phyloP scores from a whole-genome alignment of 2,113 vertebrate species.

The Pluvianellus socialis region DNA sequence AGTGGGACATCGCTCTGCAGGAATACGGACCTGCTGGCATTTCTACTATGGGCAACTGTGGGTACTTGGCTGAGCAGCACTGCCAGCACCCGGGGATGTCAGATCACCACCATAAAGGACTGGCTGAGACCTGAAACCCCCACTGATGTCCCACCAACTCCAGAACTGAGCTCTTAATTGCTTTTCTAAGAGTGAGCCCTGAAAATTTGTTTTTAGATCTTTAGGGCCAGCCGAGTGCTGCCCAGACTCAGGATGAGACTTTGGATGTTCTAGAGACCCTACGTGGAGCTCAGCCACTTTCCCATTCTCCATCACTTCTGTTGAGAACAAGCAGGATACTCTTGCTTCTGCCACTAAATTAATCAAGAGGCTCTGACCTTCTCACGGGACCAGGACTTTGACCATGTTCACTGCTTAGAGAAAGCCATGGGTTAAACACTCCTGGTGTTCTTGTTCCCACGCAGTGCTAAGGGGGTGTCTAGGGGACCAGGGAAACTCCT shows the following conservation, averaged over 20 bases:
- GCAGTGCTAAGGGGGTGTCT: fast-evolving
- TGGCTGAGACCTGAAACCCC: neutral
- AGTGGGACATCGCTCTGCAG: neutral
- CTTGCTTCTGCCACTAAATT: neutral
- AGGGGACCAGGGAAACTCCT: neutral
- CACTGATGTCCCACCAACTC: neutral
- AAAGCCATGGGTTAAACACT: neutral
- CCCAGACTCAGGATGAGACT: neutral
- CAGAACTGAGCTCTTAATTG: neutral
- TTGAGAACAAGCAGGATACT: neutral
- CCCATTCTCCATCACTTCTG: neutral
- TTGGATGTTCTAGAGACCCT: neutral
- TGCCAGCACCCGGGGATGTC: fast-evolving
- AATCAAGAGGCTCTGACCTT: neutral
- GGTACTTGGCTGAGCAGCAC: neutral
- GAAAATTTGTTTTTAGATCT: neutral
- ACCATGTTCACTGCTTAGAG: neutral
- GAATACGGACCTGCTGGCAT: neutral
- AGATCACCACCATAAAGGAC: neutral
- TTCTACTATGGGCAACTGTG: neutral
- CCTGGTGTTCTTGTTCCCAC: neutral
- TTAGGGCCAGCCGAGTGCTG: neutral
- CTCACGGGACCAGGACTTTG: neutral
- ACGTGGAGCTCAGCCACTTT: neutral
- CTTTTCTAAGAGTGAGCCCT: neutral